These are phyloP conservation scores for Brachymystax lenok DNA, from an alignment of 2,797 vertebrate genomes.

Conservation along the genomic window DNA sequence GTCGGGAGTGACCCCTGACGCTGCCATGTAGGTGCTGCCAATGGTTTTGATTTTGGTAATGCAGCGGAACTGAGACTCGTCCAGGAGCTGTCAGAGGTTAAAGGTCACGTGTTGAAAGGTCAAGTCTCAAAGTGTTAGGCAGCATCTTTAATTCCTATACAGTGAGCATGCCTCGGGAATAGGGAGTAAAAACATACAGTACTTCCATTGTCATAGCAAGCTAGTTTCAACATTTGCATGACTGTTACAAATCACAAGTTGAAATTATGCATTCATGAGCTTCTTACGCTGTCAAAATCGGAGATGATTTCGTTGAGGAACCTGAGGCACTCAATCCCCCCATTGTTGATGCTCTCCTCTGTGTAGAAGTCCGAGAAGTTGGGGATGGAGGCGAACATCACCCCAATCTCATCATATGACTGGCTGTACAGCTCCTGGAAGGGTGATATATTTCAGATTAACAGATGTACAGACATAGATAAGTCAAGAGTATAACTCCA, in stretches of 20 bases:
- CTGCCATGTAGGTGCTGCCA: slow-evolving; percentile 98
- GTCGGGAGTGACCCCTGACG: slow-evolving; percentile 90
- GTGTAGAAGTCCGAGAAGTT: slow-evolving; percentile 98
- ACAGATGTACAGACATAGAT: neutral
- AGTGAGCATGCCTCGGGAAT: neutral
- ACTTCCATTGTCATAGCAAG: neutral
- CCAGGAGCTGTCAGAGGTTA: slow-evolving; percentile 81
- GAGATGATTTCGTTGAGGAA: slow-evolving; percentile 99
- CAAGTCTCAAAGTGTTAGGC: neutral
- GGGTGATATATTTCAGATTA: slow-evolving; percentile 1
- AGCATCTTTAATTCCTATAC: neutral
- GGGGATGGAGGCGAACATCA: slow-evolving; percentile 97
- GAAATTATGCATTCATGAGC: neutral
- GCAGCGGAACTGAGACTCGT: slow-evolving; percentile 90
- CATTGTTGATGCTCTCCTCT: slow-evolving; percentile 97
- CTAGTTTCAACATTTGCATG: neutral
- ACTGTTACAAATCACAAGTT: neutral
- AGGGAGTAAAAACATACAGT: neutral
- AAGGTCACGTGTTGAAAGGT: slow-evolving; percentile 15
- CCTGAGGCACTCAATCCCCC: slow-evolving; percentile 93
- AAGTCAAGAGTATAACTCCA: neutral
- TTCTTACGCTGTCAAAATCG: slow-evolving; percentile 92
- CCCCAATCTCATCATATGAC: slow-evolving; percentile 94
- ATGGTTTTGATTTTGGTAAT: slow-evolving; percentile 99
- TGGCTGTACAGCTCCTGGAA: slow-evolving; percentile 94